Base-by-base conservation (phyloP, 1,140 invertebrate genomes). In the Belonocnema kinseyi region DNA sequence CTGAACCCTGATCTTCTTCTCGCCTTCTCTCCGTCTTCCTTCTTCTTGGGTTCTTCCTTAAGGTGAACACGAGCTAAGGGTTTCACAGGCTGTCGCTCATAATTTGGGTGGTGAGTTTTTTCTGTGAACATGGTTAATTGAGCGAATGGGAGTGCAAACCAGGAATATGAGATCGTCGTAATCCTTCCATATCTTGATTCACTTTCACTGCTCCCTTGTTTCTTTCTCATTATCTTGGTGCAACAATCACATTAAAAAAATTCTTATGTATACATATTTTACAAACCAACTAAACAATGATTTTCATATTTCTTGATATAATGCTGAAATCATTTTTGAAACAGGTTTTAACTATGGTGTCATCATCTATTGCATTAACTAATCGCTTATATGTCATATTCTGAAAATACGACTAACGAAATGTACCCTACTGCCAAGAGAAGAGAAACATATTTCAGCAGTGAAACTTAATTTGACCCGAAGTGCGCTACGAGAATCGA, bases 31-130 rank as follows among this genome's bases (percentile, higher is more conserved):
- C 50, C 46, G 26, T 58, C 21, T 17, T 76, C 50, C 71, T 72
- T 79, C 76, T 76, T 82, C 51, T 74, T 71, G 50, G 19, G 54
- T 79, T 81, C 72, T 80, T 77, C 73, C 58, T 70, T 70, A 73
- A 77, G 77, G 56, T 77, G 84, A 89, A 90, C 86, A 90, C 86
- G 87, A 89, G 87, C 86, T 82, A 61, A 74, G 72, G 77, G 82
- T 84, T 90, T 91, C 81, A 91, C 89, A 85, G 86, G 82, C 90
- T 89, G 89, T 91, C 90, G 88, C 90, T 75, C 85, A 85, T 84
- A 86, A 91, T 91, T 88, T 90, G 78, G 82, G 80, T 81, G 82
- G 83, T 82, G 80, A 85, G 89, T 87, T 88, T 90, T 87, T 90
- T 78, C 77, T 75, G 77, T 84, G 81, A 82, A 85, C 85, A 88